Percentiles rank a stretch among this genome's conserved stretches.
These are phyloP conservation scores for Melanerpes aurifrons DNA, from an alignment of 2,113 vertebrate genomes.

Conservation along the genomic window DNA sequence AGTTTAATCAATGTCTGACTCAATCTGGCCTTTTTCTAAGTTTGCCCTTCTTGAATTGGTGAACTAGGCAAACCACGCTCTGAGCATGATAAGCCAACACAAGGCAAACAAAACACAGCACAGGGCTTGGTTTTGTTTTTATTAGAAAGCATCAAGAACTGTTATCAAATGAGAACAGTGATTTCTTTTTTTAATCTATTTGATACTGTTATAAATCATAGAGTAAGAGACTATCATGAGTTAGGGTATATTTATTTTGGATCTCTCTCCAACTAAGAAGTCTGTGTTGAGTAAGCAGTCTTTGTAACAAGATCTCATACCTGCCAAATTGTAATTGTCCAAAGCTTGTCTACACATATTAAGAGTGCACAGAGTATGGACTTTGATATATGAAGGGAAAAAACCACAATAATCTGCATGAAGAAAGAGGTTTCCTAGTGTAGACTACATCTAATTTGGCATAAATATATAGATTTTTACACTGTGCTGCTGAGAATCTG, in stretches of 20 bases:
- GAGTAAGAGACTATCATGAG: not conserved
- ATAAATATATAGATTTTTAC: not conserved
- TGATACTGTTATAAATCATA: not conserved
- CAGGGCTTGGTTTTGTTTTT: not conserved
- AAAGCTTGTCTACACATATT: not conserved
- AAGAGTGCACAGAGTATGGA: not conserved
- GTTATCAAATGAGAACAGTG: not conserved
- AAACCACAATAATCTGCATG: not conserved
- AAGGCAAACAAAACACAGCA: too few species aligned
- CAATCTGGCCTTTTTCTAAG: not conserved
- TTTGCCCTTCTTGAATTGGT: not conserved
- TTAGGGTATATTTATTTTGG: not conserved
- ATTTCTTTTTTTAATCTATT: not conserved
- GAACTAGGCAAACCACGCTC: not conserved
- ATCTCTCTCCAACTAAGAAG: not conserved
- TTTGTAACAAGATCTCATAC: not conserved
- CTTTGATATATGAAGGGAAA: not conserved
- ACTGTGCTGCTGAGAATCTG: not conserved
- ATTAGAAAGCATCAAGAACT: not conserved
- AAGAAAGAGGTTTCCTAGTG: not conserved
- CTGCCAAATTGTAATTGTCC: not conserved
- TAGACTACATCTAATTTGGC: not conserved
- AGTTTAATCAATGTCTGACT: not conserved
- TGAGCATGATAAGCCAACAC: not conserved
- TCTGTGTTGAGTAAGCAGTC: not conserved